Evolutionary conservation across 2,797 vertebrate genomes (phyloP), one percentile per base, ranked within the genome.

Genomic region (Danionella dracula): DNA sequence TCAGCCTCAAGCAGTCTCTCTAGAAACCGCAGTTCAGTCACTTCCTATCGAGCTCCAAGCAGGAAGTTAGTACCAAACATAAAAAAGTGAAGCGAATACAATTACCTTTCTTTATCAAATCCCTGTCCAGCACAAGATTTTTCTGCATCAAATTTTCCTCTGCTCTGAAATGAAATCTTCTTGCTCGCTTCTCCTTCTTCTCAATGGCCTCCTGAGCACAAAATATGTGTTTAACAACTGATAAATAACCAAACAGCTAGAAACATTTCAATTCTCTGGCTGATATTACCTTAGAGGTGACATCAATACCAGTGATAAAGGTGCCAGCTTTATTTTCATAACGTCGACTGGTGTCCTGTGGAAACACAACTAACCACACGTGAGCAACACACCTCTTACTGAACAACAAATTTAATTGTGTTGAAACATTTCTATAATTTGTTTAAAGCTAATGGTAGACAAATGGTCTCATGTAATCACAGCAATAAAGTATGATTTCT

Each of bases 261-360:
- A 17, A n/a, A n/a, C n/a, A n/a, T n/a, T n/a, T n/a, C n/a, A n/a
- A n/a, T n/a, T n/a, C n/a, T n/a, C n/a, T n/a, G n/a, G n/a, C n/a
- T n/a, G n/a, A n/a, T n/a, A n/a, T 65, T 84, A 97, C 95, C 92
- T 96, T 97, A 1, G 93, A 97, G 19, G 91, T 97, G 27, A 97
- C 94, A 48, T 97, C 94, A 1, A 97, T 98, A 29, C 96, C 96
- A 0, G 96, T 99, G 84, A 99, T 97, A 81, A 99, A 99, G 5
- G 94, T 90, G 13, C 96, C 96, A 3, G 93, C 94, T 79, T 97
- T 98, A 85, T 99, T 99, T 84, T 97, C 94, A 0, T 98, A 99
- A 1, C 92, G 84, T 56, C 96, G 88, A 40, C 92, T 93, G 0
- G 92, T 94, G 70, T 97, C 95, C 95, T 99, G 82, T 19, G 77